Evolutionary conservation across 2,888 invertebrate species (phyloP).

Genomic region (Trachelus stipa): DNA sequence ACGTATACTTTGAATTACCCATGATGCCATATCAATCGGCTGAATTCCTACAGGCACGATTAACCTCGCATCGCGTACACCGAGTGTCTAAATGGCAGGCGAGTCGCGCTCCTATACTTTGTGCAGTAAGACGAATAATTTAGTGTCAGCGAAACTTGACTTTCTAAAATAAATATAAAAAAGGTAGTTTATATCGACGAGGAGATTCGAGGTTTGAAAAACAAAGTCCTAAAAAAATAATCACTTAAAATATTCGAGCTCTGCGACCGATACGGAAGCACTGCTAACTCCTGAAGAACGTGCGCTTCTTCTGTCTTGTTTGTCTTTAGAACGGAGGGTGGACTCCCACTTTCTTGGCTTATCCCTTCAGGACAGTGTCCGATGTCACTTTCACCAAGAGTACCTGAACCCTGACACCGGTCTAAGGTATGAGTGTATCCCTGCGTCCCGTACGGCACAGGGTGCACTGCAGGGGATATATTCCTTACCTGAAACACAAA

Average conservation of each 20-base stretch:
- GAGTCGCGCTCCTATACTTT: neutral
- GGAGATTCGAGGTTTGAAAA: neutral
- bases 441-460: neutral
- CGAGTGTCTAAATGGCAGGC: neutral
- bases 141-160: neutral
- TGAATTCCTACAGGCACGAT: neutral
- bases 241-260: too few species aligned
- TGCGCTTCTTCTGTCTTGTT: neutral
- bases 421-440: neutral
- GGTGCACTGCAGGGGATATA: neutral
- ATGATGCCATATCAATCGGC: neutral
- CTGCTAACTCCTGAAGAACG: neutral
- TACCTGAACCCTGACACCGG: neutral
- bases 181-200: too few species aligned
- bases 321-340: neutral
- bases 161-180: too few species aligned
- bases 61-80: neutral
- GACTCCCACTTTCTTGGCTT: neutral
- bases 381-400: neutral
- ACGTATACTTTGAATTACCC: neutral
- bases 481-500: neutral
- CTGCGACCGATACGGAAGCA: neutral
- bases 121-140: neutral
- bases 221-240: slow-evolving; percentile 3
- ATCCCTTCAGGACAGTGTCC: neutral